phyloP scores from a whole-genome alignment of 2,797 vertebrate genomes.

The Antrozous pallidus region DNA sequence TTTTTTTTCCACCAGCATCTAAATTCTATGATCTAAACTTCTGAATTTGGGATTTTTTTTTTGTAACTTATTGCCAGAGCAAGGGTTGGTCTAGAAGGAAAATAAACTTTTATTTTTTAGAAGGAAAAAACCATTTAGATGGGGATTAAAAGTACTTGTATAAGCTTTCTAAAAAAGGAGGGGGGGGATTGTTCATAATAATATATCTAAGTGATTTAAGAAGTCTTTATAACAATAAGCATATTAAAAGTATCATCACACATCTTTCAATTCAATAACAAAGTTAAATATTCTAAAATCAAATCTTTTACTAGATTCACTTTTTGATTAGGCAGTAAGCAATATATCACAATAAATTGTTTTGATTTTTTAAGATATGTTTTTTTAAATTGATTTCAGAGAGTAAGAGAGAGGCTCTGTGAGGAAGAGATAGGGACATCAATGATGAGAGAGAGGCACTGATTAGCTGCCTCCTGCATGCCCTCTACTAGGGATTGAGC shows the following conservation, averaged over 20 bases:
- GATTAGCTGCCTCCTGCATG: no score
- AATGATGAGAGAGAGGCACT: no score
- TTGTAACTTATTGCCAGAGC: background rate
- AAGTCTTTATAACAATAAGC: background rate
- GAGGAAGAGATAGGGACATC: no score
- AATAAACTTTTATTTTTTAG: background rate
- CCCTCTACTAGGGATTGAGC: no score
- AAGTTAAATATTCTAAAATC: conserved; percentile 16
- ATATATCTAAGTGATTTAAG: background rate
- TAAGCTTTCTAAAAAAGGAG: background rate
- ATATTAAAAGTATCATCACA: background rate
- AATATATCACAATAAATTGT: background rate
- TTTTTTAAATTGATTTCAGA: no score
- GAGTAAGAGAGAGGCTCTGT: no score
- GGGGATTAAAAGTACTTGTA: background rate
- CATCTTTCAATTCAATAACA: background rate
- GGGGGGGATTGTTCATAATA: background rate
- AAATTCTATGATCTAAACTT: background rate
- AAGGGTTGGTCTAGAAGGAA: background rate
- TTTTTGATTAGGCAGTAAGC: background rate
- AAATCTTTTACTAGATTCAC: background rate
- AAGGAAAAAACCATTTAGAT: background rate
- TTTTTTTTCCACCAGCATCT: background rate
- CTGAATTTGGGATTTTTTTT: background rate
- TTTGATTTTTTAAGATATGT: background rate